phyloP scores from a whole-genome alignment of 2,888 invertebrate species.

The Ennomos fuscantarius region DNA sequence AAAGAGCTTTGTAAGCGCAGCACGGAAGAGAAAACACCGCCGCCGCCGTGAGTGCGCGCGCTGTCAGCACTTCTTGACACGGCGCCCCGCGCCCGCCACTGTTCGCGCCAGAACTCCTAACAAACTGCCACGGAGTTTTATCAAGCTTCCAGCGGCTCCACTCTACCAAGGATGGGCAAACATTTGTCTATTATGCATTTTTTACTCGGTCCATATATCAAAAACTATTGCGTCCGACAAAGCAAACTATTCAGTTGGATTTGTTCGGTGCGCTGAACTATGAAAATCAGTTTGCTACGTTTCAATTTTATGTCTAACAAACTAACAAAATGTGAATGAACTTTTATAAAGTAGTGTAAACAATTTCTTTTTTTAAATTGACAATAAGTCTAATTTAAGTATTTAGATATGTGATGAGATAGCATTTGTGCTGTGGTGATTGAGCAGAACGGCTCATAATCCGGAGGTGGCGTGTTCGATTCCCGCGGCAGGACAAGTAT shows the following conservation, averaged over 20 bases:
- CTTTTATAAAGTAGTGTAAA: not conserved
- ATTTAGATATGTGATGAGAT: too few relatives aligned
- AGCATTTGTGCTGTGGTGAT: too few relatives aligned
- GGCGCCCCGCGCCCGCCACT: slow-evolving; percentile 28
- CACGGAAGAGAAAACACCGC: slow-evolving; percentile 45
- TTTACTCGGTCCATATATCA: slow-evolving; percentile 64
- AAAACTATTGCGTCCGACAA: slow-evolving; percentile 63
- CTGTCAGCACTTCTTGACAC: slow-evolving; percentile 65
- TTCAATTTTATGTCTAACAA: slow-evolving; percentile 36
- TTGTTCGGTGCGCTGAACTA: slow-evolving; percentile 60
- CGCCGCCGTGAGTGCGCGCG: slow-evolving; percentile 43
- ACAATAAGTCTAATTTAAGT: too few relatives aligned
- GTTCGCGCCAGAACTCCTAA: slow-evolving; percentile 57
- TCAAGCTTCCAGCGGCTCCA: slow-evolving; percentile 52
- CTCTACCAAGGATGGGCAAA: slow-evolving; percentile 56
- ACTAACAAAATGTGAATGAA: slow-evolving; percentile 5
- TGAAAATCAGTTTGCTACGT: slow-evolving; percentile 55
- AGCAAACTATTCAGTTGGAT: slow-evolving; percentile 62
- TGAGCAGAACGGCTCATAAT: too few relatives aligned
- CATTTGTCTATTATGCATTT: slow-evolving; percentile 66
- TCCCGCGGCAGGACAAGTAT: too few relatives aligned
- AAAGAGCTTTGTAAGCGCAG: slow-evolving; percentile 37
- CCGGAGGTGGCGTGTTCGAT: too few relatives aligned
- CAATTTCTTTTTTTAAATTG: not conserved
- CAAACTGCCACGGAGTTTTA: slow-evolving; percentile 65